Evolutionary conservation across 2,113 vertebrate species (phyloP), one percentile per base, ranked within the genome.

Genomic region (Peromyscus californicus): DNA sequence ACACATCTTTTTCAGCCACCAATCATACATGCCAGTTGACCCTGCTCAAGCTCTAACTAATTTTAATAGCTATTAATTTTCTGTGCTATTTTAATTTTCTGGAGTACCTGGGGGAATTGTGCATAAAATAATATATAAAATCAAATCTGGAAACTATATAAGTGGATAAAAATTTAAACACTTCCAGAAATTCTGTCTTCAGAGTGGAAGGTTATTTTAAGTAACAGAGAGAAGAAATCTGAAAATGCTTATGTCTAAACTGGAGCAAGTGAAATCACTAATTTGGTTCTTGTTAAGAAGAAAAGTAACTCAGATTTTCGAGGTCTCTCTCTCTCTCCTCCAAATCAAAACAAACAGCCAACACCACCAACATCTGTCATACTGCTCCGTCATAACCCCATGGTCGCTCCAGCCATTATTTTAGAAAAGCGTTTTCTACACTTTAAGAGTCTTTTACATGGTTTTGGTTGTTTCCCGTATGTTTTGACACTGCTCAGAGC

Each of bases 401-500:
- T 19, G 12, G n/a, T 36, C 75, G 67, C 78, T 75, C 63, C 70
- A 80, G n/a, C 17, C 29, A 42, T 67, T 95, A 24, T 92, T 94
- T 80, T 94, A 90, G 69, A 76, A 39, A 91, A 12, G 10, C 3
- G 1, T 70, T 94, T 95, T 94, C 92, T 80, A 65, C 19, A 65
- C 17, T 90, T 86, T 31, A 85, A 93, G 57, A 96, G 42, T 75
- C 33, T 89, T 69, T 90, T 36, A 21, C 61, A 31, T 96, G 54
- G 90, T 65, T 93, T 89, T 89, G 31, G 70, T 94, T 93, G 45
- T 72, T 91, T 36, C 42, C 76, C 51, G 42, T 76, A 59, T 95
- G 70, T 92, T 97, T 95, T 95, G 85, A 96, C 75, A 92, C 79
- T 83, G 42, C 36, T 97, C 39, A 90, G 75, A 90, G 69, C 22